Base-by-base conservation (phyloP, 2,113 vertebrate genomes). In the Actenoides lindsayi region DNA sequence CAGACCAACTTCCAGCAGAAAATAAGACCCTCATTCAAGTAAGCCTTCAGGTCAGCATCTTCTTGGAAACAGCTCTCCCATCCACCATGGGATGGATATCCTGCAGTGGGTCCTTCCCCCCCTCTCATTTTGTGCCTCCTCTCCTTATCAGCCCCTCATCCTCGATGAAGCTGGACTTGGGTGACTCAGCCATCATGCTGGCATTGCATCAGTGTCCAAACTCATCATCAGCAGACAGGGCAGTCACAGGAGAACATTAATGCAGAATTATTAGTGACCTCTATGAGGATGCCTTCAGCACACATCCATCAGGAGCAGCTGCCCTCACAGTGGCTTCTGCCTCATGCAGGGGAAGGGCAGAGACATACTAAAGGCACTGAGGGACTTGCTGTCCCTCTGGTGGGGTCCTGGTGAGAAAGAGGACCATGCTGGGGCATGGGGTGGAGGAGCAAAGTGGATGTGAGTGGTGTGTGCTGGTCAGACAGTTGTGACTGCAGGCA, bases 401-500 rank as follows among this genome's bases (percentile, higher is more conserved):
- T 50, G 65, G 20, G 13, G 39, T 71, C 67, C 14, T 24, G 20
- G 35, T 27, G 30, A 69, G 63, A 42, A 5, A 11, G 16, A 57
- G 25, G 8, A 37, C 33, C 23, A 31, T 16, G 46, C 13, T 48
- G 64, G 60, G 25, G 25, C 48, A 28, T 11, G 10, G 12, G 23
- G 13, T 35, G 77, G 59, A 68, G 67, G 24, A 44, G 24, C 2
- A 44, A 28, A 39, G 11, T 54, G 59, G 20, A 4, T 35, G 23
- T n/a, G 53, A 3, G 21, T 9, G 31, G 5, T 42, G 10, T 31
- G 42, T 1, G 8, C 11, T 28, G 7, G 1, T 14, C 41, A 46
- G 46, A 15, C 31, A 44, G 25, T 4, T 51, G 7, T 2, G 15
- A 31, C 33, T 18, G 35, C 17, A 7, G 1, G 27, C 5, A 17